Percentiles rank a stretch among this genome's conserved stretches.
These are phyloP conservation scores for Orthosia incerta DNA, from an alignment of 2,888 invertebrate species.

Conservation along the genomic window DNA sequence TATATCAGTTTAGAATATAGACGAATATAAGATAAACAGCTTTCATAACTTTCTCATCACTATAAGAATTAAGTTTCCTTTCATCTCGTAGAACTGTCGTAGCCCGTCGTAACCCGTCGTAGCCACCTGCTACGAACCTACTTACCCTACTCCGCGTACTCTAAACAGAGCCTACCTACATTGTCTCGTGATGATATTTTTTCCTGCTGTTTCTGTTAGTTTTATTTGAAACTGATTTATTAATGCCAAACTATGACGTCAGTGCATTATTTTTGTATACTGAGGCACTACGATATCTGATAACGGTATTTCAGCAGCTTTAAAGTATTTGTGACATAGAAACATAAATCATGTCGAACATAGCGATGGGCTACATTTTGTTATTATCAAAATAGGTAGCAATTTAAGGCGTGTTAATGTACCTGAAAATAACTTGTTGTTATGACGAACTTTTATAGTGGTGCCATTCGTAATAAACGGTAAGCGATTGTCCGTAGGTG, in stretches of 20 bases:
- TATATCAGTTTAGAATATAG: neutral
- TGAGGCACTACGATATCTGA: constrained; percentile 54
- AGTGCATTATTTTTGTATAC: constrained; percentile 42
- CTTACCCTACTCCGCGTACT: neutral
- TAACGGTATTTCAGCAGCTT: constrained; percentile 58
- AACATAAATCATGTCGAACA: constrained; percentile 21
- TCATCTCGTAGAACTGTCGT: constrained; percentile 18
- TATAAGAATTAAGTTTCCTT: neutral
- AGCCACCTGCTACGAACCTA: neutral
- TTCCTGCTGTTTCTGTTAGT: constrained; percentile 9
- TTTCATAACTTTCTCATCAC: neutral
- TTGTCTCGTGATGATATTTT: constrained; percentile 28
- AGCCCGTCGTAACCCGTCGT: neutral
- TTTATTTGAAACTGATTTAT: constrained; percentile 50
- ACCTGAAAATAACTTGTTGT: neutral
- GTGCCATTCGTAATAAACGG: constrained; percentile 16
- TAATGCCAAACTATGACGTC: constrained; percentile 44
- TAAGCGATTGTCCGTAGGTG: neutral
- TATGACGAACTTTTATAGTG: neutral
- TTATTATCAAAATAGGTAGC: neutral
- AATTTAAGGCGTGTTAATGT: constrained; percentile 6
- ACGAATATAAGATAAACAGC: neutral
- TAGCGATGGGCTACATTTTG: constrained; percentile 10
- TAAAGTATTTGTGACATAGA: constrained; percentile 45
- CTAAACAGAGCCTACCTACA: neutral